Percentiles rank a stretch among this genome's conserved stretches.
phyloP scores from a whole-genome alignment of 2,113 vertebrate genomes.

The Cheirogaleus medius region DNA sequence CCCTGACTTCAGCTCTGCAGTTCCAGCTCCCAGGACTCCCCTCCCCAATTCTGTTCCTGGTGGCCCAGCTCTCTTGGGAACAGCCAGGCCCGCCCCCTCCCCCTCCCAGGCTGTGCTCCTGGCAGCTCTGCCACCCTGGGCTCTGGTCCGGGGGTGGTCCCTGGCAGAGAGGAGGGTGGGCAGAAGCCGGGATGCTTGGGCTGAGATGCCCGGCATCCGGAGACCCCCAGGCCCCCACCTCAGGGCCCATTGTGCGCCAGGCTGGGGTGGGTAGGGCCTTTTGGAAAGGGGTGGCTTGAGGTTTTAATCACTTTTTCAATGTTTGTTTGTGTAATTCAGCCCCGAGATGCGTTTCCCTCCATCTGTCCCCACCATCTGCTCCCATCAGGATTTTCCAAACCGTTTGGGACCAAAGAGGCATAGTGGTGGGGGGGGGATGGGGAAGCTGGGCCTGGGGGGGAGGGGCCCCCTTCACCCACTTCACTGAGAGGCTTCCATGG shows the following conservation, averaged over 20 bases:
- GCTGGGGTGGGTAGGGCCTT: slow-evolving; percentile 48
- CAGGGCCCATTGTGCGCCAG: background rate
- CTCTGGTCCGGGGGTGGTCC: slow-evolving; percentile 78
- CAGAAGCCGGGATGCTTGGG: slow-evolving; percentile 26
- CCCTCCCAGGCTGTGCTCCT: slow-evolving; percentile 67
- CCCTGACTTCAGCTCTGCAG: background rate
- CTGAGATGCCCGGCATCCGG: background rate
- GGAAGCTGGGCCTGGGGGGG: background rate
- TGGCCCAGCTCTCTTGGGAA: slow-evolving; percentile 58
- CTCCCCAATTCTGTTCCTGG: background rate
- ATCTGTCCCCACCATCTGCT: slow-evolving; percentile 88
- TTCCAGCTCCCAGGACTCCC: background rate
- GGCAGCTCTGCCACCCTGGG: slow-evolving; percentile 65
- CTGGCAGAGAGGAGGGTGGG: background rate
- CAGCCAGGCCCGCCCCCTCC: slow-evolving; percentile 46
- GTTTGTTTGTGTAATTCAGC: slow-evolving; percentile 81
- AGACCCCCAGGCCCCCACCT: background rate
- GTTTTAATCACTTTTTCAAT: slow-evolving; percentile 81
- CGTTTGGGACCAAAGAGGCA: slow-evolving; percentile 43
- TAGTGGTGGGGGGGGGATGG: background rate
- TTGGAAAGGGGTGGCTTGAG: slow-evolving; percentile 26
- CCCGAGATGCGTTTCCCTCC: slow-evolving; percentile 77
- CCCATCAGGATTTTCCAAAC: slow-evolving; percentile 54
- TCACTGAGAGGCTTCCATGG: background rate
- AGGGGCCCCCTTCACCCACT: background rate